Percentiles rank a stretch among this genome's conserved stretches.
Evolutionary conservation across 1,140 invertebrate species (phyloP).

Genomic region (Patella vulgata): DNA sequence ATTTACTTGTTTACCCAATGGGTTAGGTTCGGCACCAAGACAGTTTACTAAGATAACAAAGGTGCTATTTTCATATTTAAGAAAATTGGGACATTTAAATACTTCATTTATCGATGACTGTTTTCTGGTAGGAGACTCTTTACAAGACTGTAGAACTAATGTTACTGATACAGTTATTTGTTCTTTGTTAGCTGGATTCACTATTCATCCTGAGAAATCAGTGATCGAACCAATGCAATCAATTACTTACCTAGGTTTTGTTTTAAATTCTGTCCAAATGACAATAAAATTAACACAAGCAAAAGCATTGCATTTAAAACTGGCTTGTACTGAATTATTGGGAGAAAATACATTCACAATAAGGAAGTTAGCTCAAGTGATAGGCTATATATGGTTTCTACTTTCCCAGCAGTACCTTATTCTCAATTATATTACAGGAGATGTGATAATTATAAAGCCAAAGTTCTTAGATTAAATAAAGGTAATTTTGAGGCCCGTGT

Average conservation of each 20-base stretch:
- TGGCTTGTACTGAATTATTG: too few species aligned
- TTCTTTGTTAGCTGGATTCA: neutral
- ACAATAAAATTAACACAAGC: too few species aligned
- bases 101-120: conserved; percentile 19
- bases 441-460: too few species aligned
- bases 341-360: too few species aligned
- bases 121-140: neutral
- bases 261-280: conserved; percentile 5
- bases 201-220: conserved; percentile 9
- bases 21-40: conserved; percentile 13
- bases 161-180: neutral
- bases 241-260: conserved; percentile 5
- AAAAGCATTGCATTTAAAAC: too few species aligned
- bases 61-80: conserved; percentile 14
- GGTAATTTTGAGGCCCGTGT: too few species aligned
- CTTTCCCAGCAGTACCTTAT: too few species aligned
- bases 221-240: conserved; percentile 3
- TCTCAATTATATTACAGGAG: too few species aligned
- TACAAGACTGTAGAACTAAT: neutral
- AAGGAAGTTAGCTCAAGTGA: too few species aligned
- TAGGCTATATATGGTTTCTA: too few species aligned
- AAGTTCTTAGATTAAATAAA: too few species aligned
- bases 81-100: conserved; percentile 7
- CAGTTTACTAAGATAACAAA: conserved; percentile 30
- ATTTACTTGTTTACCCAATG: conserved; percentile 36